Conservation (phyloP, 2,113 vertebrate species). For the Cryptotis parvus region DNA sequence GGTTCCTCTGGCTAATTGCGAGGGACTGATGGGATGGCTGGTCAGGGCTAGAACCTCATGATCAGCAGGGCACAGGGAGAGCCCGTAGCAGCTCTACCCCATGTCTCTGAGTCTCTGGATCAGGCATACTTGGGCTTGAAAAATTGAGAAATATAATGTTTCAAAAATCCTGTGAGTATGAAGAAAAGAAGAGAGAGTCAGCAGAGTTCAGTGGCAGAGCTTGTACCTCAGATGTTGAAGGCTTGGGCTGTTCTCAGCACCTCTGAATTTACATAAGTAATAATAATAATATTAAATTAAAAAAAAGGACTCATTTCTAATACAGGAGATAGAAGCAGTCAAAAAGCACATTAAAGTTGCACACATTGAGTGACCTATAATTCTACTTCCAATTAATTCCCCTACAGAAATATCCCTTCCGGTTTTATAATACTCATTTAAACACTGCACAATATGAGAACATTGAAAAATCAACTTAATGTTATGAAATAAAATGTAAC, state of each 20-base stretch:
- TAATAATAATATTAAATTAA: background rate
- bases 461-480: background rate
- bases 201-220: too few species aligned
- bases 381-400: background rate
- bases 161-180: background rate
- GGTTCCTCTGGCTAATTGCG: too few species aligned
- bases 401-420: background rate
- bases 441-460: background rate
- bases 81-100: too few species aligned
- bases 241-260: too few species aligned
- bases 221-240: too few species aligned
- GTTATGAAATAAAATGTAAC: background rate
- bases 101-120: too few species aligned
- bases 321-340: background rate
- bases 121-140: too few species aligned
- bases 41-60: too few species aligned
- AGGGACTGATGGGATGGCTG: too few species aligned
- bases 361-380: background rate
- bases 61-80: too few species aligned
- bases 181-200: background rate
- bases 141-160: slow-evolving; percentile 3
- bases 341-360: background rate
- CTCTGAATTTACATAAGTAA: too few species aligned
- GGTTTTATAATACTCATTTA: background rate
- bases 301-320: background rate